Conservation (phyloP, 1,140 invertebrate species). For the Neocloeon triangulifer region DNA sequence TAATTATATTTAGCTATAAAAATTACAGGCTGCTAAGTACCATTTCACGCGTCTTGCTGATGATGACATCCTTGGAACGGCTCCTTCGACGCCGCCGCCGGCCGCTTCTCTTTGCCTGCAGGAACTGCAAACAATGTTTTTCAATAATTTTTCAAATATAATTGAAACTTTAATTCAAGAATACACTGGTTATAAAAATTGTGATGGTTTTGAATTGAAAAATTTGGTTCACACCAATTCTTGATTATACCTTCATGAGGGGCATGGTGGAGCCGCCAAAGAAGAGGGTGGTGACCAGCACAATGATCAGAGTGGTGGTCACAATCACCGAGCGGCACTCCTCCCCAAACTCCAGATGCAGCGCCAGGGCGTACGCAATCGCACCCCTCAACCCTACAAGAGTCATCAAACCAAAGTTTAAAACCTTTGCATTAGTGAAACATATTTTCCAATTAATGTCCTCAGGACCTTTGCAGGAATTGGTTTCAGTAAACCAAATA, state of each 20-base stretch:
- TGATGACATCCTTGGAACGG: slow-evolving; percentile 57
- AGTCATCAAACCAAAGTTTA: too few relatives aligned
- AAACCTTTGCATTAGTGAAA: too few relatives aligned
- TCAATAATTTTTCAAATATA: background rate
- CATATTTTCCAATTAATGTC: slow-evolving; percentile 1
- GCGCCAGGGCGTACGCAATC: slow-evolving; percentile 90
- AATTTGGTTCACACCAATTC: background rate
- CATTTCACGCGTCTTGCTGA: slow-evolving; percentile 95
- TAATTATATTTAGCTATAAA: too few relatives aligned
- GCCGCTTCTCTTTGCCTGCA: slow-evolving; percentile 34
- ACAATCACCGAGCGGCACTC: slow-evolving; percentile 90
- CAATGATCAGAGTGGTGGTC: slow-evolving; percentile 90
- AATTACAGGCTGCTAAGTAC: too few relatives aligned
- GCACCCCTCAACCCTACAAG: slow-evolving; percentile 83
- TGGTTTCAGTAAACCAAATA: too few relatives aligned
- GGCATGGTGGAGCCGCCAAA: slow-evolving; percentile 96
- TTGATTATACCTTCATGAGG: slow-evolving; percentile 49
- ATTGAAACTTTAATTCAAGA: background rate
- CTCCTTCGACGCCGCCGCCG: slow-evolving; percentile 31
- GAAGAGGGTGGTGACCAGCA: slow-evolving; percentile 83
- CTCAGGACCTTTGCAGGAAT: background rate
- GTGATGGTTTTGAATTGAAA: background rate
- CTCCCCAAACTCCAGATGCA: slow-evolving; percentile 86
- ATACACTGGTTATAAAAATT: background rate
- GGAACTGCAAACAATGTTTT: slow-evolving; percentile 18